These are phyloP conservation scores for Cardinalis cardinalis DNA, from an alignment of 2,113 vertebrate species.

Conservation along the genomic window DNA sequence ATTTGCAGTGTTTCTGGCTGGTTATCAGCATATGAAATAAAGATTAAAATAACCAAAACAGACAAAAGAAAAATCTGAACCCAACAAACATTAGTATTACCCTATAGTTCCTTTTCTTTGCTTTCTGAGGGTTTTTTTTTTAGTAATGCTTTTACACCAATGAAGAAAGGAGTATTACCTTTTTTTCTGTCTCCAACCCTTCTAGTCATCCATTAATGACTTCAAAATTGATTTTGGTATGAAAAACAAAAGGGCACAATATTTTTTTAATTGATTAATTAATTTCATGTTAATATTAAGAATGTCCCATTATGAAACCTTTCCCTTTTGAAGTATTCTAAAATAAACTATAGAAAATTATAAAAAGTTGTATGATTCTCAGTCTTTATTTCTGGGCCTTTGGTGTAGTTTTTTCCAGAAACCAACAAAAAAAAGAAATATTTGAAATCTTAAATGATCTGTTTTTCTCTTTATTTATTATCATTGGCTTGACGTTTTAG, in stretches of 20 bases:
- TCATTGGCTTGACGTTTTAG: neutral
- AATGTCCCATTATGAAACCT: neutral
- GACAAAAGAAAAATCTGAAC: neutral
- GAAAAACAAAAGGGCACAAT: neutral
- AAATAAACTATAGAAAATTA: neutral
- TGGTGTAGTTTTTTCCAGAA: neutral
- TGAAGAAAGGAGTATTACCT: neutral
- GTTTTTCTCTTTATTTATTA: neutral
- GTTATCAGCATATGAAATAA: neutral
- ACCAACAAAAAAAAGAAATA: neutral
- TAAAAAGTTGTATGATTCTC: neutral
- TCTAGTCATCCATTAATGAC: neutral
- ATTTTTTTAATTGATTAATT: neutral
- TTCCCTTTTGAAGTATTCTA: neutral
- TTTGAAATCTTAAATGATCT: neutral
- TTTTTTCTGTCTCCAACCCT: neutral
- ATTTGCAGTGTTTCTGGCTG: neutral
- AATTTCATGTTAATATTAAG: neutral
- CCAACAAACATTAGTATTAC: rapidly evolving
- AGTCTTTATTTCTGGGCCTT: neutral
- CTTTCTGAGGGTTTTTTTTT: neutral
- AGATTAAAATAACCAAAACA: neutral
- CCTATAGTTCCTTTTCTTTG: neutral
- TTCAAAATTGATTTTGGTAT: neutral
- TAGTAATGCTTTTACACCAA: too few relatives aligned